A percentile compares a stretch with the other conserved stretches of the same genome.
phyloP scores from a whole-genome alignment of 2,797 vertebrate genomes.

The Scyliorhinus canicula region DNA sequence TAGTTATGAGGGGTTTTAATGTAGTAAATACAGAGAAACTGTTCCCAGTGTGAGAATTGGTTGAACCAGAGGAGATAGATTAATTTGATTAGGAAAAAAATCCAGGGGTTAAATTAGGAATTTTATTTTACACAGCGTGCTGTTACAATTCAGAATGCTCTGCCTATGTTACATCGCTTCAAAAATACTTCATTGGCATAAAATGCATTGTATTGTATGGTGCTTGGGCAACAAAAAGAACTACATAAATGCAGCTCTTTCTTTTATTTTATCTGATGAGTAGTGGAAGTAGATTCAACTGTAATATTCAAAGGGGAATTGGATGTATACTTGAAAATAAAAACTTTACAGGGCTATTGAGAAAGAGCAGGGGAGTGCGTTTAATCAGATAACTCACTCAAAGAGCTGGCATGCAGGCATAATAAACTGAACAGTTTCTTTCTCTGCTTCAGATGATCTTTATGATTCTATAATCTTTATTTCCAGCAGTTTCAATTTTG shows the following conservation, averaged over 20 bases:
- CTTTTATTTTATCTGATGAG: not conserved
- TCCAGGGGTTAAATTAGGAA: not conserved
- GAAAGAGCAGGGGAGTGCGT: not conserved
- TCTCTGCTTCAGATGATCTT: not conserved
- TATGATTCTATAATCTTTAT: not conserved
- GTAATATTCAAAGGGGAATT: not conserved
- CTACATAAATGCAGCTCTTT: not conserved
- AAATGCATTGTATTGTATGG: not conserved
- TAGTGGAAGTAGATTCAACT: not conserved
- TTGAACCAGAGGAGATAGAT: not conserved
- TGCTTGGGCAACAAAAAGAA: too few relatives aligned
- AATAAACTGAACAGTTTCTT: not conserved
- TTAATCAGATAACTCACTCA: not conserved
- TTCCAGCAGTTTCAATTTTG: not conserved
- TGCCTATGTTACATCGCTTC: not conserved
- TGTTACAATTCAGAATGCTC: not conserved
- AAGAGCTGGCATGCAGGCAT: not conserved
- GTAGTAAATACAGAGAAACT: not conserved
- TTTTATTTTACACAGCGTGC: not conserved
- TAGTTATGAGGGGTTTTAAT: not conserved
- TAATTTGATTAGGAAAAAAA: not conserved
- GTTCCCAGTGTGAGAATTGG: not conserved
- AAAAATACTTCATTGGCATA: not conserved
- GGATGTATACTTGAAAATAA: not conserved
- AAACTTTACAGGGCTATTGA: not conserved